These are phyloP conservation scores for Daboia siamensis DNA, from an alignment of 2,113 vertebrate species.

Conservation along the genomic window DNA sequence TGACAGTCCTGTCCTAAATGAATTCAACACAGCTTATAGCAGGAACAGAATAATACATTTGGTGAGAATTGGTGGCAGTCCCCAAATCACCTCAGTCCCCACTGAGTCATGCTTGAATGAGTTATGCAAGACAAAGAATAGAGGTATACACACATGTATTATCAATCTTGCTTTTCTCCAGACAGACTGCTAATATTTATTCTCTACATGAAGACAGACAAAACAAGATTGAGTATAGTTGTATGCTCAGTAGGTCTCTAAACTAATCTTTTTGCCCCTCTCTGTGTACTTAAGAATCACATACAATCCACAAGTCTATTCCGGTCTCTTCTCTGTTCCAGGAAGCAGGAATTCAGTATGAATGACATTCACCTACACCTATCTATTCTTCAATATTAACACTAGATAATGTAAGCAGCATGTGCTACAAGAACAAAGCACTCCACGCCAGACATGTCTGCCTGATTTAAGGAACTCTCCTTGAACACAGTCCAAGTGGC, in stretches of 20 bases:
- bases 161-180: neutral
- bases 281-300: neutral
- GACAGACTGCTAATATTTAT: neutral
- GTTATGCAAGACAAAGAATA: neutral
- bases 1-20: neutral
- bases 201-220: neutral
- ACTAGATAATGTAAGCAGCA: neutral
- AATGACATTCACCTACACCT: neutral
- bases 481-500: neutral
- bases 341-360: neutral
- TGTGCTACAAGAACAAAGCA: neutral
- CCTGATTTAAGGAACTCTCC: neutral
- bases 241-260: neutral
- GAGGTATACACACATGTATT: neutral
- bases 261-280: neutral
- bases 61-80: neutral
- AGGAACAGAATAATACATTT: neutral
- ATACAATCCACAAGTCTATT: neutral
- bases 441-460: neutral
- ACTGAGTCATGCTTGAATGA: constrained; percentile 10
- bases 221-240: neutral
- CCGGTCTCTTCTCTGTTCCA: neutral
- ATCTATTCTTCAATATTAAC: neutral
- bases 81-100: neutral
- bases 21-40: rapidly evolving